A percentile compares a stretch with the other conserved stretches of the same genome.
phyloP scores from a whole-genome alignment of 2,113 vertebrate species.

The Lophura nycthemera region DNA sequence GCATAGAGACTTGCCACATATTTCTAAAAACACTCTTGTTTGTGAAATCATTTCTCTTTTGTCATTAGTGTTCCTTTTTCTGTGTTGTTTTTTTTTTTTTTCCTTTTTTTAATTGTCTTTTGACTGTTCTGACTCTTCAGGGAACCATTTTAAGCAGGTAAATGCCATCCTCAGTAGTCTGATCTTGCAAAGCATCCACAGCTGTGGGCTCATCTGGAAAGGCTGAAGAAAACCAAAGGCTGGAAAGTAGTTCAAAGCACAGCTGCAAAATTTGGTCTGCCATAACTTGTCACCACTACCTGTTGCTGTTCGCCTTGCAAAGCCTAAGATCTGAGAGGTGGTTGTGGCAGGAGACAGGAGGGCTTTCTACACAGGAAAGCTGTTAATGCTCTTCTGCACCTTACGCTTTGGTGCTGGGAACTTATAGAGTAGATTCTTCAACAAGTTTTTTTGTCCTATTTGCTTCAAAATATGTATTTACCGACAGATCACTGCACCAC shows the following conservation, averaged over 20 bases:
- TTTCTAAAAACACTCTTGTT: not conserved
- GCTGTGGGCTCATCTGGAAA: not conserved
- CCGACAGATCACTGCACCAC: not conserved
- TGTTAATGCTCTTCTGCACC: not conserved
- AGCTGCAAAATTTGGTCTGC: not conserved
- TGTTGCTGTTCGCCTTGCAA: not conserved
- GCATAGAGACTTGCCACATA: not conserved
- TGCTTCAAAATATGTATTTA: not conserved
- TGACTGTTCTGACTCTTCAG: not conserved
- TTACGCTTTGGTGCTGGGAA: not conserved
- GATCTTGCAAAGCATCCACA: not conserved
- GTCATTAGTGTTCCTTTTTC: not conserved
- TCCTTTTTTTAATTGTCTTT: accelerated
- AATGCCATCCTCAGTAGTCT: not conserved
- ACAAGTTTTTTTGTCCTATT: not conserved
- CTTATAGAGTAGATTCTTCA: not conserved
- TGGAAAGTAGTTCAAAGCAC: not conserved
- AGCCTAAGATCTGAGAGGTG: not conserved
- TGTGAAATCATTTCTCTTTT: not conserved
- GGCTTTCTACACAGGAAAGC: not conserved
- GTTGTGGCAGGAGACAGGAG: not conserved
- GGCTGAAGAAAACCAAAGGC: not conserved
- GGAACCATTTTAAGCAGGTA: not conserved
- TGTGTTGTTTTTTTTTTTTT: not conserved
- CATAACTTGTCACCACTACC: not conserved